Evolutionary conservation across 2,888 invertebrate species (phyloP).

Genomic region (Caradrina clavipalpis): DNA sequence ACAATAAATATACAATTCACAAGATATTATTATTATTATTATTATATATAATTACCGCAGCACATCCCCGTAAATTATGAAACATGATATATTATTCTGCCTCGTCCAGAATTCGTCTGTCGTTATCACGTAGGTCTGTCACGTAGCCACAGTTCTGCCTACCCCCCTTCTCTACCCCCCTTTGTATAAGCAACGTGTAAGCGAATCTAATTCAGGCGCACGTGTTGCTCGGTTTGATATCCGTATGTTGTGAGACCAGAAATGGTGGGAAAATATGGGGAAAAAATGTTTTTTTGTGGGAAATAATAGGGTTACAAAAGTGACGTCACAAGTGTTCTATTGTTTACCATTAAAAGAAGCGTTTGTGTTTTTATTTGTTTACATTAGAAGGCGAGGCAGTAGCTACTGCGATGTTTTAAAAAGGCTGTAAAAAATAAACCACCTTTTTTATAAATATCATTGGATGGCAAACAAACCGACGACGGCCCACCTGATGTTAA

Average conservation of each 20-base stretch:
- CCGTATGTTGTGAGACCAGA: slow-evolving; percentile 9
- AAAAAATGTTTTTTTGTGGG: not conserved
- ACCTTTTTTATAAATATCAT: no score
- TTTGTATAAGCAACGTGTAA: slow-evolving; percentile 30
- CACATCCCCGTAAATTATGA: slow-evolving; percentile 14
- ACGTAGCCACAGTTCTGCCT: slow-evolving; percentile 27
- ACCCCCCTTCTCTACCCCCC: not conserved
- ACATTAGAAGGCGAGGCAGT: no score
- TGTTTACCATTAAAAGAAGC: no score
- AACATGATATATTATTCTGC: slow-evolving; percentile 14
- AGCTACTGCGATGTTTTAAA: no score
- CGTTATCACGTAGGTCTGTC: slow-evolving; percentile 12
- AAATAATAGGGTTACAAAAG: not conserved
- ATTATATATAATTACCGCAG: not conserved
- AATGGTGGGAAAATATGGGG: not conserved
- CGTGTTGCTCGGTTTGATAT: slow-evolving; percentile 32
- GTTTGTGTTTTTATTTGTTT: no score
- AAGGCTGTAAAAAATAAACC: no score
- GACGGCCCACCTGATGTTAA: no score
- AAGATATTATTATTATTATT: no score
- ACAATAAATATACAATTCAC: not conserved
- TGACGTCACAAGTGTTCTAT: not conserved
- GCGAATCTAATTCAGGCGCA: slow-evolving; percentile 42
- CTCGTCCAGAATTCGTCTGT: slow-evolving; percentile 20
- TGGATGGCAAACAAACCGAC: no score